Evolutionary conservation across 2,888 invertebrate species (phyloP).

Genomic region (Nemapogon koenigi): DNA sequence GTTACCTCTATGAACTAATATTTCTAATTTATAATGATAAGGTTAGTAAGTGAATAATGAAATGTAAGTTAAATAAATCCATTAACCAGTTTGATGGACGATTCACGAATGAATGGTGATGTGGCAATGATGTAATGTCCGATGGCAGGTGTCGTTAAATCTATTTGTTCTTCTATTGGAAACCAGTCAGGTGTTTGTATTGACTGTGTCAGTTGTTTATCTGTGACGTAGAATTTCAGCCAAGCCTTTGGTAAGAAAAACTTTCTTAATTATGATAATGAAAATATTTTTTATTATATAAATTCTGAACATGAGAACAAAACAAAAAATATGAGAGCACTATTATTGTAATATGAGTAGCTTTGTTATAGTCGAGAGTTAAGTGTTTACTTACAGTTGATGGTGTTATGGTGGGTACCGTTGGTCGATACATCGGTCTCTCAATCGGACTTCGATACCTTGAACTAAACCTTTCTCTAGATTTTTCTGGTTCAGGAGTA

Average conservation of each 20-base stretch:
- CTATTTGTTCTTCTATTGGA: conserved; percentile 38
- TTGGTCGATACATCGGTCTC: conserved; percentile 68
- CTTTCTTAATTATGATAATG: conserved; percentile 9
- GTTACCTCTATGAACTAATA: conserved; percentile 1
- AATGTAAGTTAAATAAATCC: conserved; percentile 31
- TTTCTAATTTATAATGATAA: conserved; percentile 2
- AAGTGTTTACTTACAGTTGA: conserved; percentile 63
- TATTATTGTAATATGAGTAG: no score
- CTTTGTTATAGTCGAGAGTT: no score
- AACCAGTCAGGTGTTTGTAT: conserved; percentile 58
- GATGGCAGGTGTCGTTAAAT: conserved; percentile 43
- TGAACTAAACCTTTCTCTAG: conserved; percentile 63
- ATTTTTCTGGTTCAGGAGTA: conserved; percentile 48
- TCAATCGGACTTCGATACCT: conserved; percentile 63
- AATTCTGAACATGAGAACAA: no score
- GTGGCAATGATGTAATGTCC: conserved; percentile 33
- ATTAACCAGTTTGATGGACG: conserved; percentile 57
- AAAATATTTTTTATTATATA: no score
- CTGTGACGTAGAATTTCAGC: conserved; percentile 66
- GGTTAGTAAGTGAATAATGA: conserved; percentile 10
- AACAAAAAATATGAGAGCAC: no score
- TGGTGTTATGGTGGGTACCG: conserved; percentile 66
- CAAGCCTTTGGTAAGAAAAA: no score
- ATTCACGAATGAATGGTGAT: conserved; percentile 40
- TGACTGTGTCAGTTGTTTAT: conserved; percentile 54